phyloP scores from a whole-genome alignment of 2,797 vertebrate species.

The Parauchenoglanis punctatus region DNA sequence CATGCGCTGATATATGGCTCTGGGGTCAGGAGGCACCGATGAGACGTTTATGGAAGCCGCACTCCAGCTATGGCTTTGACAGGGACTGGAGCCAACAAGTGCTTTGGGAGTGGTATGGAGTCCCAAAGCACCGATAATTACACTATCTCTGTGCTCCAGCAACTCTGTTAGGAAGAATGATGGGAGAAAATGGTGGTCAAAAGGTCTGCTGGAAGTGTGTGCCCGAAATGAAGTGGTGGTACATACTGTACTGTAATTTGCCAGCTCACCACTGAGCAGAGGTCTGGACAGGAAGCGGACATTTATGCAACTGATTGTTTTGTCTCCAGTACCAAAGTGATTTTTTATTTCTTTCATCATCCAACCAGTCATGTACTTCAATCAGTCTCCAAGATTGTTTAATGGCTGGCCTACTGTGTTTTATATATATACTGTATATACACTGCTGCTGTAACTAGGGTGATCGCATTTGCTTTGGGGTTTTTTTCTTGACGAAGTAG shows the following conservation, averaged over 20 bases:
- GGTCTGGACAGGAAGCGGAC: slow-evolving; percentile 66
- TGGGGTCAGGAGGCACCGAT: slow-evolving; percentile 59
- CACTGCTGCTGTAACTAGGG: background rate
- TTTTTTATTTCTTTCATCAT: background rate
- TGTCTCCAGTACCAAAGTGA: background rate
- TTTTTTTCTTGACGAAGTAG: slow-evolving; percentile 19
- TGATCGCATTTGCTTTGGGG: background rate
- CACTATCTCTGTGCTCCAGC: slow-evolving; percentile 61
- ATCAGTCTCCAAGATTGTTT: slow-evolving; percentile 10
- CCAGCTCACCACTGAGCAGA: slow-evolving; percentile 55
- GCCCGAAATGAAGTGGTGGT: slow-evolving; percentile 64
- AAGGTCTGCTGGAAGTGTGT: slow-evolving; percentile 64
- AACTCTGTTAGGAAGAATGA: slow-evolving; percentile 64
- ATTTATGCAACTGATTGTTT: slow-evolving; percentile 48
- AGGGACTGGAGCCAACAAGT: slow-evolving; percentile 52
- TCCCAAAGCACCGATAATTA: slow-evolving; percentile 58
- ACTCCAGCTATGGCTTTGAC: slow-evolving; percentile 33
- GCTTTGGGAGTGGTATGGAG: slow-evolving; percentile 45
- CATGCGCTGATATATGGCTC: slow-evolving; percentile 29
- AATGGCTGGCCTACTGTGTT: background rate
- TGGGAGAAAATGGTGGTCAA: slow-evolving; percentile 73
- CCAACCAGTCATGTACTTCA: slow-evolving; percentile 9
- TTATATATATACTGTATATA: background rate
- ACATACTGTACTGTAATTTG: slow-evolving; percentile 64
- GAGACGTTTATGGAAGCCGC: slow-evolving; percentile 52